Percentiles rank a stretch among this genome's conserved stretches.
Evolutionary conservation across 2,888 invertebrate species (phyloP).

Genomic region (Drosophila longiperda): DNA sequence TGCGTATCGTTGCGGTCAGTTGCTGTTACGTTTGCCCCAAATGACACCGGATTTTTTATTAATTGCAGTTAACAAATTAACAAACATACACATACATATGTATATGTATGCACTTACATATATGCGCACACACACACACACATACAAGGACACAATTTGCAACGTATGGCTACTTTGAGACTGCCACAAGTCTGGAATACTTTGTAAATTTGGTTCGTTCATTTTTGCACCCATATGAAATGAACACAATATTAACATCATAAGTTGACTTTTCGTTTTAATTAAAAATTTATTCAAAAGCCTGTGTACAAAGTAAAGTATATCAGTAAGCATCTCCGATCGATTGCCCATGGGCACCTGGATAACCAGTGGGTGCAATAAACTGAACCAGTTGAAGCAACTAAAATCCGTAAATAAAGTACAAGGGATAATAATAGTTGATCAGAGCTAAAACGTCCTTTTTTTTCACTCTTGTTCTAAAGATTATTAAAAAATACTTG

Average conservation of each 20-base stretch:
- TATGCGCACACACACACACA: background rate
- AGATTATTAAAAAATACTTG: too few relatives aligned
- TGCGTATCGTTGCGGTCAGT: constrained; percentile 39
- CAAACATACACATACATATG: constrained; percentile 1
- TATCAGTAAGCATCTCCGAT: too few relatives aligned
- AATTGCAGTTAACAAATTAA: constrained; percentile 29
- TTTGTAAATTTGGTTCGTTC: background rate
- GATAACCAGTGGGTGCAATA: background rate
- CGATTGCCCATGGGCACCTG: too few relatives aligned
- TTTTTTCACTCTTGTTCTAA: background rate
- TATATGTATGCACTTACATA: background rate
- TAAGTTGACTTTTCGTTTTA: background rate
- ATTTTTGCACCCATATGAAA: background rate
- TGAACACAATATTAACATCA: background rate
- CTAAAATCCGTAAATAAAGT: background rate
- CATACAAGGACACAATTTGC: background rate
- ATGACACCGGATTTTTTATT: constrained; percentile 16
- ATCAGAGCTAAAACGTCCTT: background rate
- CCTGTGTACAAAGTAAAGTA: too few relatives aligned
- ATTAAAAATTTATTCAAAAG: too few relatives aligned
- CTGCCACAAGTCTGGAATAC: background rate
- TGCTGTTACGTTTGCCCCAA: constrained; percentile 14
- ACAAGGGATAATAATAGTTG: background rate
- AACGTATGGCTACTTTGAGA: background rate
- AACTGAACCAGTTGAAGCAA: background rate